These are phyloP conservation scores for Electrona antarctica DNA, from an alignment of 2,113 vertebrate species.

Conservation along the genomic window DNA sequence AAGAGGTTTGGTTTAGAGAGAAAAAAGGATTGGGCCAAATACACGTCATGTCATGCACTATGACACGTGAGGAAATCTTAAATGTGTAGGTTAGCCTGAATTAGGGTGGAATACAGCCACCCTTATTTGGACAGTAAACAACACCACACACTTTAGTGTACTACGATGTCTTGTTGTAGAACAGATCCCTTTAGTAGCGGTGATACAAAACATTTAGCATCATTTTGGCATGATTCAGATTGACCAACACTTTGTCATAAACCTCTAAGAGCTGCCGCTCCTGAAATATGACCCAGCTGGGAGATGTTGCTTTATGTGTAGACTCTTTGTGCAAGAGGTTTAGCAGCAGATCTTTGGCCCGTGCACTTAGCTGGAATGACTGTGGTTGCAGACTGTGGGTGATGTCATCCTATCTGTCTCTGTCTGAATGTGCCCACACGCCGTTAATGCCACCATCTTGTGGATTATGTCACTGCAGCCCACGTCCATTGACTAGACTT, in stretches of 20 bases:
- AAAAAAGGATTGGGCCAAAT: too few relatives aligned
- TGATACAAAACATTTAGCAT: background rate
- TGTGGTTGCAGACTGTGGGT: constrained; percentile 6
- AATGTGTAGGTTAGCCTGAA: too few relatives aligned
- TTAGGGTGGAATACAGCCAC: too few relatives aligned
- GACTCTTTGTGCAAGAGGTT: too few relatives aligned
- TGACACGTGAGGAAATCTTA: too few relatives aligned
- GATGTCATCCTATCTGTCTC: constrained; percentile 15
- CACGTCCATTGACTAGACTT: background rate
- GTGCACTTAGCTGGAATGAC: background rate
- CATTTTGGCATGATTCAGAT: background rate
- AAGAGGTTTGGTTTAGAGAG: too few relatives aligned
- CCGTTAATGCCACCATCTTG: background rate
- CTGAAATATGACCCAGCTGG: background rate
- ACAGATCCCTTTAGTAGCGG: too few relatives aligned
- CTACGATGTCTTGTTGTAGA: background rate
- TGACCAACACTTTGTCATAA: background rate
- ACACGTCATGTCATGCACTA: too few relatives aligned
- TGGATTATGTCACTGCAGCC: background rate
- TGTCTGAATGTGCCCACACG: background rate
- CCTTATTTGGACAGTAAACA: too few relatives aligned
- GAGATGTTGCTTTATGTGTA: background rate
- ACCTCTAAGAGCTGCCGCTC: background rate
- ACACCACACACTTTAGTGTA: too few relatives aligned
- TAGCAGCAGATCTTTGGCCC: background rate